phyloP scores from a whole-genome alignment of 2,113 vertebrate species.

The Polypterus senegalus region DNA sequence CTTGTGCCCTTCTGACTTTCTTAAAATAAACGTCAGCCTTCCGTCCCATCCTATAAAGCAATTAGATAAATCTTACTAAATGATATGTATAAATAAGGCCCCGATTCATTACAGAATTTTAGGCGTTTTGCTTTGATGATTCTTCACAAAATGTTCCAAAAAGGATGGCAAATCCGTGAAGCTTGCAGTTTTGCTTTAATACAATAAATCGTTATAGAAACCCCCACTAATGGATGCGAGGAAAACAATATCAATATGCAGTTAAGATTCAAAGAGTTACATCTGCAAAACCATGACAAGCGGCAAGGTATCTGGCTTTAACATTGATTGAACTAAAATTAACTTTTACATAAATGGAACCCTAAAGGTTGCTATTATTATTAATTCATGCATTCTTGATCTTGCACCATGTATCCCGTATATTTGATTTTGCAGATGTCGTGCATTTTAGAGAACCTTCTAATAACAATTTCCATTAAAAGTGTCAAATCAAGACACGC shows the following conservation, averaged over 20 bases:
- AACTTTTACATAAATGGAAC: constrained; percentile 2
- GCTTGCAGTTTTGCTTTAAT: not conserved
- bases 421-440: not conserved
- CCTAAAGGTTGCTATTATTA: constrained; percentile 2
- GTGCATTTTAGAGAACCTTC: too few relatives aligned
- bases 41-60: too few relatives aligned
- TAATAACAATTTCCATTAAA: too few relatives aligned
- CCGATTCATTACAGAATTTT: too few relatives aligned
- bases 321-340: constrained; percentile 2
- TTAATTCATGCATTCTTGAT: not conserved
- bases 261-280: not conserved
- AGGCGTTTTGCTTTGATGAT: too few relatives aligned
- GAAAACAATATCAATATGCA: constrained; percentile 2
- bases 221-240: not conserved
- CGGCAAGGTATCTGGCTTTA: not conserved
- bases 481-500: too few relatives aligned
- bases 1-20: too few relatives aligned
- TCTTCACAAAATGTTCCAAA: too few relatives aligned
- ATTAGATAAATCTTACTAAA: too few relatives aligned
- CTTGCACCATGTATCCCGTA: not conserved
- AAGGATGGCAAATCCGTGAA: not conserved
- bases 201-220: not conserved
- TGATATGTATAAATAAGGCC: too few relatives aligned
- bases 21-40: too few relatives aligned
- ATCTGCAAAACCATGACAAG: not conserved